Evolutionary conservation across 2,797 vertebrate species (phyloP).

Genomic region (Ibycter americanus): DNA sequence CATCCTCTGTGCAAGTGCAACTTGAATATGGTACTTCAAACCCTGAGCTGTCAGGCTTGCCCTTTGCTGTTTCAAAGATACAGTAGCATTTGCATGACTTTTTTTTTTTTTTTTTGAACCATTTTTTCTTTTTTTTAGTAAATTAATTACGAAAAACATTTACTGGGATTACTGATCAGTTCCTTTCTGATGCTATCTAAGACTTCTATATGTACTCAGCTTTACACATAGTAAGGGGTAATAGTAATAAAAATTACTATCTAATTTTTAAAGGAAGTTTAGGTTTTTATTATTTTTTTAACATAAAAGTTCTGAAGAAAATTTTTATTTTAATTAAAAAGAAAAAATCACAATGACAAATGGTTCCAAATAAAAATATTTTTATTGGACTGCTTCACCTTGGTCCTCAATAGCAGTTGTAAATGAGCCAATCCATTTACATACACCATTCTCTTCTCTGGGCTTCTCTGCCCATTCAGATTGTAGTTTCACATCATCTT

Average conservation of each 20-base stretch:
- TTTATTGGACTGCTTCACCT: not conserved
- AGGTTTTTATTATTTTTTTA: not conserved
- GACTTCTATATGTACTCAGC: not conserved
- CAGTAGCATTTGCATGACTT: not conserved
- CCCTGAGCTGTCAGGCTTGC: not conserved
- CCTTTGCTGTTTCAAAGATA: not conserved
- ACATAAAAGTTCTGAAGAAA: not conserved
- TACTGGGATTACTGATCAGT: not conserved
- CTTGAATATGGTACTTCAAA: not conserved
- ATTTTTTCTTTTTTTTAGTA: not conserved
- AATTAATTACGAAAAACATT: not conserved
- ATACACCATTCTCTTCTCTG: not conserved
- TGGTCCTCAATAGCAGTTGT: not conserved
- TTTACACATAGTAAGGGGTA: not conserved
- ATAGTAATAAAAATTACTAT: not conserved
- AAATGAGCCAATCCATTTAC: not conserved
- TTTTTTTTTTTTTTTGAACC: not conserved
- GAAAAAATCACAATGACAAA: not conserved
- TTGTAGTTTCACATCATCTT: not conserved
- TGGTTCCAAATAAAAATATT: not conserved
- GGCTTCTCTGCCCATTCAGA: not conserved
- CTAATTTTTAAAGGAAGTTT: not conserved
- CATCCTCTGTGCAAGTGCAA: not conserved
- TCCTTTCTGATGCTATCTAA: not conserved
- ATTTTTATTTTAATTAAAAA: not conserved